These are phyloP conservation scores for Palloptera scutellata DNA, from an alignment of 2,888 invertebrate genomes.

Conservation along the genomic window DNA sequence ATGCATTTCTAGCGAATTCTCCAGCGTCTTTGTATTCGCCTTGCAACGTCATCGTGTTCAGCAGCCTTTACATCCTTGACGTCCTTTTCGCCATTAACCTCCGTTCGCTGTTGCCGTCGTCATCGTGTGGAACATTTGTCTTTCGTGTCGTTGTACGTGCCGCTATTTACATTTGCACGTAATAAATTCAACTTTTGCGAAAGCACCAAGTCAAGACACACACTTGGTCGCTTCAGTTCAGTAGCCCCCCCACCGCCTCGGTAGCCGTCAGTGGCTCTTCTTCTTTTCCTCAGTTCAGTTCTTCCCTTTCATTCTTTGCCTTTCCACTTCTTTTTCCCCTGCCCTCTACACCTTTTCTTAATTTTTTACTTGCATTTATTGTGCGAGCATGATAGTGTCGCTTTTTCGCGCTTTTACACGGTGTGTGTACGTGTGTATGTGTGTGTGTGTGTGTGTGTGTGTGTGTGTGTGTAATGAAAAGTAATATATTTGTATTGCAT, in stretches of 20 bases:
- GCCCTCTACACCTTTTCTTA: neutral
- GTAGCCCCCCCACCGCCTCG: constrained; percentile 18
- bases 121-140: constrained; percentile 18
- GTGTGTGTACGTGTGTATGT: constrained; percentile 10
- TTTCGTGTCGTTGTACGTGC: constrained; percentile 48
- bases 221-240: neutral
- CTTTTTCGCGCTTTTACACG: neutral
- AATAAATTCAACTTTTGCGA: constrained; percentile 49
- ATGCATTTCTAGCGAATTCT: too few species aligned
- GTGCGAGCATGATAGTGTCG: neutral
- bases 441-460: constrained; percentile 17
- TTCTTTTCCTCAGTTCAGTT: neutral
- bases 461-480: constrained; percentile 13
- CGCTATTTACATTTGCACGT: constrained; percentile 60
- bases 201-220: constrained; percentile 18
- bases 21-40: too few species aligned
- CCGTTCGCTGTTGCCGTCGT: too few species aligned
- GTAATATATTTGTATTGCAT: constrained; percentile 8
- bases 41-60: too few species aligned
- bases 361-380: neutral
- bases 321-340: neutral
- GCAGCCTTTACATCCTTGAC: too few species aligned
- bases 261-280: neutral
- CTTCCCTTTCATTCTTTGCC: neutral
- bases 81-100: too few species aligned